phyloP scores from a whole-genome alignment of 2,888 invertebrate species.

The Drosophila neutralis region DNA sequence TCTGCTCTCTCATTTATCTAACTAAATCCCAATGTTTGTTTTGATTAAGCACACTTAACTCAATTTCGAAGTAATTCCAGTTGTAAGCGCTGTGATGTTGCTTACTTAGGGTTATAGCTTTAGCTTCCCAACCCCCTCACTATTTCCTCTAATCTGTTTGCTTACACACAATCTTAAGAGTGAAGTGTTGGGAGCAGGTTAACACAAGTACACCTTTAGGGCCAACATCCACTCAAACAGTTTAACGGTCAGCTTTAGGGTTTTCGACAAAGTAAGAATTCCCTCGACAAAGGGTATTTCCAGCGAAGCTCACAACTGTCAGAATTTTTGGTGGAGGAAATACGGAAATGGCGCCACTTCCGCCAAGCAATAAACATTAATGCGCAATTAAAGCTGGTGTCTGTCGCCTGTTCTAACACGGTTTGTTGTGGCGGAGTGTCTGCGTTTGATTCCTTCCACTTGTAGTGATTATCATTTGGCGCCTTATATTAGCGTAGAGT shows the following conservation, averaged over 20 bases:
- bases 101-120: background rate
- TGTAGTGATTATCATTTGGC: conserved; percentile 63
- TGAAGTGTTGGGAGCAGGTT: background rate
- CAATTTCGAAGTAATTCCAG: background rate
- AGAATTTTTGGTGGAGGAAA: conserved; percentile 18
- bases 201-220: background rate
- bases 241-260: conserved; percentile 20
- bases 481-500: conserved; percentile 48
- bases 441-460: conserved; percentile 67
- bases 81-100: background rate
- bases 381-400: conserved; percentile 78
- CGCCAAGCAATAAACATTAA: conserved; percentile 78
- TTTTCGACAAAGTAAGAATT: conserved; percentile 17
- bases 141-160: background rate
- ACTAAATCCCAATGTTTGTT: background rate
- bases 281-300: conserved; percentile 21
- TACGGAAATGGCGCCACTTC: conserved; percentile 76
- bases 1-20: background rate
- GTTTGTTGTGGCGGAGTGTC: conserved; percentile 25
- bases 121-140: rapidly evolving
- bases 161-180: background rate
- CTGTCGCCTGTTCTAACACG: conserved; percentile 39
- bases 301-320: conserved; percentile 16
- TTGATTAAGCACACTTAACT: background rate
- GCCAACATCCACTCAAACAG: background rate